Evolutionary conservation across 2,113 vertebrate genomes (phyloP).

Genomic region (Grammatotria lemairii): DNA sequence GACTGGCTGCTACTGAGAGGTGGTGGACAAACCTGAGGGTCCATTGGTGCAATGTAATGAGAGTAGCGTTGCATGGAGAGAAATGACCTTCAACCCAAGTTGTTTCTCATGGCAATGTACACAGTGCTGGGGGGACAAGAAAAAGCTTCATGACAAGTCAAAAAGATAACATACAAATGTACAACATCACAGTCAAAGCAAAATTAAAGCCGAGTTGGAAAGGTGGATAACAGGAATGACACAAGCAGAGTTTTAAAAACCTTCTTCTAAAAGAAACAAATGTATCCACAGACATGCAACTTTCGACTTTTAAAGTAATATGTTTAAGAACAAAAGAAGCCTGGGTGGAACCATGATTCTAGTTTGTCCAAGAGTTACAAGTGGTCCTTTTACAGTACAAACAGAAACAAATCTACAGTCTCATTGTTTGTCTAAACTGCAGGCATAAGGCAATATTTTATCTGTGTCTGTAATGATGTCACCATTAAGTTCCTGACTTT

Average conservation of each 20-base stretch:
- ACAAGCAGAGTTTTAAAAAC: background rate
- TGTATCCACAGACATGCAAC: background rate
- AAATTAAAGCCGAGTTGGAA: background rate
- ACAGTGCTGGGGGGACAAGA: background rate
- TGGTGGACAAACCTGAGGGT: conserved; percentile 53
- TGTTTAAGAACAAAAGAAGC: background rate
- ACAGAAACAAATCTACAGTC: background rate
- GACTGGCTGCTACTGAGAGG: conserved; percentile 43
- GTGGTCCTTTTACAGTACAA: background rate
- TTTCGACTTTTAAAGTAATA: background rate
- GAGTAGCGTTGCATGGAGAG: background rate
- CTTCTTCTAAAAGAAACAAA: background rate
- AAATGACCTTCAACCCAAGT: background rate
- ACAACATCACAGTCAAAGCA: background rate
- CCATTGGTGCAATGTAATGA: conserved; percentile 29
- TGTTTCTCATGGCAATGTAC: background rate
- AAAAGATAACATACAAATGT: background rate
- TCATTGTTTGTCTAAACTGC: background rate
- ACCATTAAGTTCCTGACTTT: background rate
- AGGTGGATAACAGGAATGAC: background rate
- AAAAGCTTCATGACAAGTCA: background rate
- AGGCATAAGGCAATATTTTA: background rate
- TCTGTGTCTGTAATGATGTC: background rate
- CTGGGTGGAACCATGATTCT: background rate
- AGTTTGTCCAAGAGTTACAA: background rate